Percentiles rank a stretch among this genome's conserved stretches.
phyloP scores from a whole-genome alignment of 2,888 invertebrate species.

The Petrophora chlorosata region DNA sequence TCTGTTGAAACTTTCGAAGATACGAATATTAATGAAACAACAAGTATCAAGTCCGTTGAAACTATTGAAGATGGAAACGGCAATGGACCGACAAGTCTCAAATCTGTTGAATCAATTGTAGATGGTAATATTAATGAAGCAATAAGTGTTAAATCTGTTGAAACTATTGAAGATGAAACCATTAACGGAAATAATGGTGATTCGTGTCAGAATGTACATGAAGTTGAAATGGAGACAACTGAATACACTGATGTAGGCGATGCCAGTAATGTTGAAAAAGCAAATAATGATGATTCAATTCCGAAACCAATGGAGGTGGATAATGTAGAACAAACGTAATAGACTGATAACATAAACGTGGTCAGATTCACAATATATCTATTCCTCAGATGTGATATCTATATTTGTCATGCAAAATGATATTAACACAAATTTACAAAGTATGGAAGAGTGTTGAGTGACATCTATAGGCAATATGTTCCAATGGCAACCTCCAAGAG shows the following conservation, averaged over 20 bases:
- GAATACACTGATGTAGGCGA: neutral
- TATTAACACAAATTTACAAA: too few species aligned
- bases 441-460: too few species aligned
- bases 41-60: neutral
- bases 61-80: neutral
- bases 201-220: neutral
- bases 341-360: neutral
- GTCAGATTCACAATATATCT: too few species aligned
- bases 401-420: too few species aligned
- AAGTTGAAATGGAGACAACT: neutral
- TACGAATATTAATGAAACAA: neutral
- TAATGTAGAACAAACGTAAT: constrained; percentile 9
- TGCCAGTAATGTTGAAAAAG: neutral
- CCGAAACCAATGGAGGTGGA: constrained; percentile 26
- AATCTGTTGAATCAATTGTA: constrained; percentile 1
- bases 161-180: constrained; percentile 2
- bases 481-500: too few species aligned
- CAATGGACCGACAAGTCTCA: neutral
- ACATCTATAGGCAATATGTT: too few species aligned
- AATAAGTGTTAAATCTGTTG: constrained; percentile 1
- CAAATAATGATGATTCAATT: constrained; percentile 2
- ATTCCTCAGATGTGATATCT: neutral
- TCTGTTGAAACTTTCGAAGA: neutral
- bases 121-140: constrained; percentile 1
- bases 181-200: neutral